These are phyloP conservation scores for Andrena dorsata DNA, from an alignment of 2,888 invertebrate genomes.

Conservation along the genomic window DNA sequence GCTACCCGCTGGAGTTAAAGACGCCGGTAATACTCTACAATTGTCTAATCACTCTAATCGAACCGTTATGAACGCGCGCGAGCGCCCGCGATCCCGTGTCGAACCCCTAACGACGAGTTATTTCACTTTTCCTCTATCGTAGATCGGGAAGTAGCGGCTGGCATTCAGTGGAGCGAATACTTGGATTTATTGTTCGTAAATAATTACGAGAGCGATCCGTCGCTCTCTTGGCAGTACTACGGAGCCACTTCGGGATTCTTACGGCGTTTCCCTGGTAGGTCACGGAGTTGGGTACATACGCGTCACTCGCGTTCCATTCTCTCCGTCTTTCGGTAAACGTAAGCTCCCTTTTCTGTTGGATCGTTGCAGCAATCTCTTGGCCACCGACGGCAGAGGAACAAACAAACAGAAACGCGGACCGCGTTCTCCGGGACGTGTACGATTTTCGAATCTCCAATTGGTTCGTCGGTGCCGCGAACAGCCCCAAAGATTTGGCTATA, in stretches of 20 bases:
- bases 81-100: too few species aligned
- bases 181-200: slow-evolving; percentile 95
- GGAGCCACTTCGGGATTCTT: slow-evolving; percentile 98
- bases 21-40: slow-evolving; percentile 86
- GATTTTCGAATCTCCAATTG: slow-evolving; percentile 97
- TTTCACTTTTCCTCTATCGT: slow-evolving; percentile 70
- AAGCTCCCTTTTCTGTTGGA: too few species aligned
- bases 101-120: too few species aligned
- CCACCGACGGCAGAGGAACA: slow-evolving; percentile 88
- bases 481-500: slow-evolving; percentile 98
- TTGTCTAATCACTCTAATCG: neutral
- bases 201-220: slow-evolving; percentile 96
- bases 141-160: slow-evolving; percentile 94
- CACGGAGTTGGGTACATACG: neutral
- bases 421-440: slow-evolving; percentile 91
- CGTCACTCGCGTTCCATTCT: too few species aligned
- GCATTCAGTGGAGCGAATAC: slow-evolving; percentile 97
- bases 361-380: slow-evolving; percentile 90
- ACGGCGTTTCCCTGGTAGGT: slow-evolving; percentile 95
- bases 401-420: slow-evolving; percentile 73
- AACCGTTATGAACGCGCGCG: neutral
- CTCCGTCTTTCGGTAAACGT: too few species aligned
- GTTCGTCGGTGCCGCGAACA: slow-evolving; percentile 99
- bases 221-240: slow-evolving; percentile 99
- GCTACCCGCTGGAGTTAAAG: slow-evolving; percentile 92